Conservation (phyloP, 2,113 vertebrate genomes). For the Herpailurus yagouaroundi region DNA sequence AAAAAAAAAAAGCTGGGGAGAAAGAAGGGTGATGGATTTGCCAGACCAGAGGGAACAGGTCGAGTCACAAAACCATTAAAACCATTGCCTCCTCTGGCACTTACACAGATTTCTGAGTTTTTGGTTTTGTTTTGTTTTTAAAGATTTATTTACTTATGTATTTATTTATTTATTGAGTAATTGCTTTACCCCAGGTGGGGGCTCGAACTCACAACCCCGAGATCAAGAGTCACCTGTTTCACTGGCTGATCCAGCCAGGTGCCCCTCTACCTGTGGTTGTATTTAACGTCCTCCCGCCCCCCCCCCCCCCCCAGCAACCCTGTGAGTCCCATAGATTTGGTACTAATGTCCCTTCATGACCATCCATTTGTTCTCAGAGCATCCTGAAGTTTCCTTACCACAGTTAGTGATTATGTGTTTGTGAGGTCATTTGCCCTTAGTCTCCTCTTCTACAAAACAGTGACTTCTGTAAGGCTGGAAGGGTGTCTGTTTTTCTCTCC, state of each 20-base stretch:
- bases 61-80: background rate
- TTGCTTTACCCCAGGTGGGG: too few relatives aligned
- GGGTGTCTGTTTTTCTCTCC: background rate
- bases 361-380: background rate
- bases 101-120: background rate
- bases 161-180: too few relatives aligned
- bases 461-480: background rate
- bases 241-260: too few relatives aligned
- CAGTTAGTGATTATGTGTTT: background rate
- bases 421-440: background rate
- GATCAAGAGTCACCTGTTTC: too few relatives aligned
- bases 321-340: background rate
- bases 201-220: too few relatives aligned
- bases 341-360: background rate
- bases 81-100: background rate
- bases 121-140: too few relatives aligned
- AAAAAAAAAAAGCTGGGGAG: background rate
- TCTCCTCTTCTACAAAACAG: background rate
- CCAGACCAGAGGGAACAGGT: background rate
- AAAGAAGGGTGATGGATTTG: background rate
- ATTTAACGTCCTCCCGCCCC: background rate
- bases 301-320: rapidly evolving
- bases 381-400: background rate
- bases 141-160: too few relatives aligned
- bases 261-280: background rate